A percentile compares a stretch with the other conserved stretches of the same genome.
phyloP scores from a whole-genome alignment of 2,113 vertebrate species.

The Dasyornis broadbenti region DNA sequence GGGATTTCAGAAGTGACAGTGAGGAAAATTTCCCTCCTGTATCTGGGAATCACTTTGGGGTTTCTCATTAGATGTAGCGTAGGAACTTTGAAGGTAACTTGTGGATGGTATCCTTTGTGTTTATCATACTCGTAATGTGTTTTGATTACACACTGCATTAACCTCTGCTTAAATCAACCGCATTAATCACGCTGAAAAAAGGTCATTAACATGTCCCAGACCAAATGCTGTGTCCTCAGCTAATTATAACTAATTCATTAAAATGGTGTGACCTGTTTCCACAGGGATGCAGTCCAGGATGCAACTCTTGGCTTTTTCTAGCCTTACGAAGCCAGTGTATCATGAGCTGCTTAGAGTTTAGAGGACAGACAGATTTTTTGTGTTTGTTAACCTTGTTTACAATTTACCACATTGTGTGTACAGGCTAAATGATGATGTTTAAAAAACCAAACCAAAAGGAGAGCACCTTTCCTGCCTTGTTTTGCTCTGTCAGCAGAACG shows the following conservation, averaged over 20 bases:
- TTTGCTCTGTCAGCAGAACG: not conserved
- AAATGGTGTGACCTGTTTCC: conserved; percentile 36
- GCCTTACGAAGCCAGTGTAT: not conserved
- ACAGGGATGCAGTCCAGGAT: conserved; percentile 3
- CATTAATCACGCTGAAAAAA: conserved; percentile 45
- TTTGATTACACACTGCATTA: conserved; percentile 60
- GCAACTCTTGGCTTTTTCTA: not conserved
- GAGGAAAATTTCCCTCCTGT: not conserved
- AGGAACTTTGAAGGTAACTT: conserved; percentile 13
- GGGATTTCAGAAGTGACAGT: not conserved
- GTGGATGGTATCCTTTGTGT: conserved; percentile 42
- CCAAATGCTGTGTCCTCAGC: conserved; percentile 21
- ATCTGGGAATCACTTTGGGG: not conserved
- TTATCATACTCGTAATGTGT: conserved; percentile 33
- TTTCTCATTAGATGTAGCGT: not conserved
- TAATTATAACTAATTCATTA: conserved; percentile 58
- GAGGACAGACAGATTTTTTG: not conserved
- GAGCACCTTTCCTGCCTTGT: not conserved
- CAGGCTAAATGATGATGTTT: not conserved
- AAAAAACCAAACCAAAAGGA: not conserved
- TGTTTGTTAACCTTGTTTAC: not conserved
- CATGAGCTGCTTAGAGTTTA: not conserved
- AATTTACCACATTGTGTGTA: not conserved
- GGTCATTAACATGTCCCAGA: conserved; percentile 52
- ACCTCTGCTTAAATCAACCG: conserved; percentile 44